Base-by-base conservation (phyloP, 2,888 invertebrate species). In the Oxystoma pomonae region DNA sequence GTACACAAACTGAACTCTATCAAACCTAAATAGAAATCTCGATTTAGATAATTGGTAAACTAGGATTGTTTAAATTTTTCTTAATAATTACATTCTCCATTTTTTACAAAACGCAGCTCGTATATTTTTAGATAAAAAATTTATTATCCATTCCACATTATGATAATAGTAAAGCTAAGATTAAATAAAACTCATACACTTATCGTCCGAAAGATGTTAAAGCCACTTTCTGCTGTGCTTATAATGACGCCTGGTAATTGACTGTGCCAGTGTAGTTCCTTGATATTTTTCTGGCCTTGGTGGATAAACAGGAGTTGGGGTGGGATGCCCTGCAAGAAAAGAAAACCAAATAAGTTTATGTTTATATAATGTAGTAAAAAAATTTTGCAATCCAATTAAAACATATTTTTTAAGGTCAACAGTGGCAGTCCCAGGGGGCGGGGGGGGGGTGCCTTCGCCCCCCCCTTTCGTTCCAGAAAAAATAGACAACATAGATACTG, bases 261-360 rank as follows among this genome's bases (percentile, higher is more conserved):
- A 20, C 90, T 88, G 81, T 99, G 98, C 98, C 99, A 99, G 78
- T 98, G 98, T 22, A 98, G 81, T 83, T 99, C 99, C 79, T 99
- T 99, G 62, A 99, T 91, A 78, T 99, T 97, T 63, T 88, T 91
- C 80, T 98, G 98, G 53, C 99, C 99, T 83, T 97, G 95, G 78
- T 99, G 99, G 70, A 98, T 95, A 79, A 99, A 99, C 67, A 99
- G 82, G 57, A 99, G 81, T 79, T 99, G 98, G 0, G 98, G 95
- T 20, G 99, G 98, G 60, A 98, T 81, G 76, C 90, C 89, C 85
- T 88, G 85, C 80, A 70, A 75, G 69, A 71, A n/a, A n/a, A n/a
- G n/a, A n/a, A n/a, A n/a, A n/a, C n/a, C n/a, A 17, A 57, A 57
- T 20, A 9, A 67, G 53, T 64, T 21, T 57, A 61, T 61, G 55